Evolutionary conservation across 1,140 invertebrate species (phyloP).

Genomic region (Drosophila aff.): DNA sequence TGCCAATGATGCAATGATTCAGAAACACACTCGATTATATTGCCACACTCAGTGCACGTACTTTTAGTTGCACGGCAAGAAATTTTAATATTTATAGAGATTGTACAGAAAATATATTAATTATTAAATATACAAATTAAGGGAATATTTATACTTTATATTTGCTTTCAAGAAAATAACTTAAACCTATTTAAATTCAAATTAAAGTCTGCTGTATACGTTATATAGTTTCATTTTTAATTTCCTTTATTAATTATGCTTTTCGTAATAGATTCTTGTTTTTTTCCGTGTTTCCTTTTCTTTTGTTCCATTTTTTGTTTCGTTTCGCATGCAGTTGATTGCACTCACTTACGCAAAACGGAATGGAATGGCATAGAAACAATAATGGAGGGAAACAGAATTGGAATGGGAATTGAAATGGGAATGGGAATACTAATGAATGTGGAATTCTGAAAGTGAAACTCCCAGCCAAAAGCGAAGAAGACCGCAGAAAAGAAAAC

Average conservation of each 20-base stretch:
- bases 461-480: conserved; percentile 3
- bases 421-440: conserved; percentile 23
- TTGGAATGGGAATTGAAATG: conserved; percentile 1
- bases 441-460: conserved; percentile 64
- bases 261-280: background rate
- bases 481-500: conserved; percentile 6
- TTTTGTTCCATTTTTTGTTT: conserved; percentile 11
- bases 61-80: conserved; percentile 9
- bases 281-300: conserved; percentile 4
- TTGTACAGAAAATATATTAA: background rate
- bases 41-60: conserved; percentile 33
- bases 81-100: background rate
- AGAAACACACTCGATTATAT: conserved; percentile 43
- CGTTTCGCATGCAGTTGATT: conserved; percentile 23
- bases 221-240: too few species aligned
- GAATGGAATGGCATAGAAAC: conserved; percentile 15
- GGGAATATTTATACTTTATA: background rate
- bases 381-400: conserved; percentile 3
- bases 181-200: background rate
- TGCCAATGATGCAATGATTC: conserved; percentile 32
- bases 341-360: conserved; percentile 40
- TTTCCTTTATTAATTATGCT: background rate
- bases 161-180: background rate
- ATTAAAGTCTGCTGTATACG: background rate
- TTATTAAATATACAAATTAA: background rate